These are phyloP conservation scores for Tolypeutes matacus DNA, from an alignment of 2,797 vertebrate species.

Conservation along the genomic window DNA sequence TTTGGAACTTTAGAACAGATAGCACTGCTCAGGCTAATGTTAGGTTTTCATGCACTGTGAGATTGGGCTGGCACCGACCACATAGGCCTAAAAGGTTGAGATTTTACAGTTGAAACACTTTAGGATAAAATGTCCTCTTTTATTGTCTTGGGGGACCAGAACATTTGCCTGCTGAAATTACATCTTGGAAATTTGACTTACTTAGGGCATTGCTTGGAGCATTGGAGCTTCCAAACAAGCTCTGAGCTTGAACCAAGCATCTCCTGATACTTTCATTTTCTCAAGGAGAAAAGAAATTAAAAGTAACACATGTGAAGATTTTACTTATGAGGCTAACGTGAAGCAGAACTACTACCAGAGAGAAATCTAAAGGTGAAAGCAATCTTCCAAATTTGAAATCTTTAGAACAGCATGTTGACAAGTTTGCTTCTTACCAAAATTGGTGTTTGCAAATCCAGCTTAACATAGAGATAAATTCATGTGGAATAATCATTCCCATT, in stretches of 20 bases:
- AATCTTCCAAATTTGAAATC: conserved; percentile 68
- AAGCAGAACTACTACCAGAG: conserved; percentile 64
- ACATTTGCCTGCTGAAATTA: conserved; percentile 78
- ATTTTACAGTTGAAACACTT: conserved; percentile 30
- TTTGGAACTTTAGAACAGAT: neutral
- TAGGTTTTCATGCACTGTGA: neutral
- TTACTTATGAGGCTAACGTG: conserved; percentile 70
- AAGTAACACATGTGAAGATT: conserved; percentile 70
- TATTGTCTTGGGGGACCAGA: conserved; percentile 66
- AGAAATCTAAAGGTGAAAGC: conserved; percentile 68
- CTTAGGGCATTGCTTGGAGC: conserved; percentile 75
- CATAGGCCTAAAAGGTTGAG: neutral
- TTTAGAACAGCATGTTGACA: conserved; percentile 64
- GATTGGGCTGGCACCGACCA: neutral
- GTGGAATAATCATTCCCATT: conserved; percentile 16
- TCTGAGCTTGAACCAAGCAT: conserved; percentile 72
- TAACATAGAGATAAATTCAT: conserved; percentile 3
- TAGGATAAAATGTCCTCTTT: conserved; percentile 50
- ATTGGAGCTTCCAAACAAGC: conserved; percentile 67
- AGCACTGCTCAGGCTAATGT: neutral
- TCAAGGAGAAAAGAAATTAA: conserved; percentile 81
- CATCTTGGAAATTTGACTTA: conserved; percentile 76
- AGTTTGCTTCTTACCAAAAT: conserved; percentile 61
- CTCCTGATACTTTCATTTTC: conserved; percentile 79
- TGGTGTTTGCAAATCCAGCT: neutral